Percentiles rank a stretch among this genome's conserved stretches.
phyloP scores from a whole-genome alignment of 2,888 invertebrate species.

The Saturnia pavonia region DNA sequence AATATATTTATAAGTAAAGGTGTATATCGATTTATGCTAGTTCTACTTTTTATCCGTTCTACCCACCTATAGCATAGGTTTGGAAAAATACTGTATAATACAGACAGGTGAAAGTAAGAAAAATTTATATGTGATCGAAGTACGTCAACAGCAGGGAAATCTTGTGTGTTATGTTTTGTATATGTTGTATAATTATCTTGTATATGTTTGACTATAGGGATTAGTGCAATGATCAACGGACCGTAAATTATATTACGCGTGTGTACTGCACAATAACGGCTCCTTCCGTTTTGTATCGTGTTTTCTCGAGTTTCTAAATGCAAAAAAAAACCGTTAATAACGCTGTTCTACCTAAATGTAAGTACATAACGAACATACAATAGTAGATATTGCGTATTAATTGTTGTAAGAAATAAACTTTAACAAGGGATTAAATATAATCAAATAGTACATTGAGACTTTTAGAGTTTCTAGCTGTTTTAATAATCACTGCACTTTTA shows the following conservation, averaged over 20 bases:
- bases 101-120: background rate
- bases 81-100: background rate
- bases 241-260: slow-evolving; percentile 52
- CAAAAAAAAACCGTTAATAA: slow-evolving; percentile 19
- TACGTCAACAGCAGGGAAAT: background rate
- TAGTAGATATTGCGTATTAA: background rate
- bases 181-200: no score
- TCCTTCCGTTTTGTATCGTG: slow-evolving; percentile 48
- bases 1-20: background rate
- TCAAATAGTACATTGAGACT: no score
- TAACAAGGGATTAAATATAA: no score
- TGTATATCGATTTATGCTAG: background rate
- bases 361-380: no score
- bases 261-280: slow-evolving; percentile 43
- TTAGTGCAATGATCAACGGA: slow-evolving; percentile 54
- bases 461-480: no score
- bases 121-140: slow-evolving; percentile 10
- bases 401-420: background rate
- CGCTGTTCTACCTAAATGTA: background rate
- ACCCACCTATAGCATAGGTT: background rate
- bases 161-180: no score
- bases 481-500: no score
- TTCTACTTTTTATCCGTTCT: background rate
- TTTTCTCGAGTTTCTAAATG: slow-evolving; percentile 32
- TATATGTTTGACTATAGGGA: slow-evolving; percentile 29